A percentile compares a stretch with the other conserved stretches of the same genome.
Evolutionary conservation across 2,113 vertebrate species (phyloP).

Genomic region (Emydura subglobosa): DNA sequence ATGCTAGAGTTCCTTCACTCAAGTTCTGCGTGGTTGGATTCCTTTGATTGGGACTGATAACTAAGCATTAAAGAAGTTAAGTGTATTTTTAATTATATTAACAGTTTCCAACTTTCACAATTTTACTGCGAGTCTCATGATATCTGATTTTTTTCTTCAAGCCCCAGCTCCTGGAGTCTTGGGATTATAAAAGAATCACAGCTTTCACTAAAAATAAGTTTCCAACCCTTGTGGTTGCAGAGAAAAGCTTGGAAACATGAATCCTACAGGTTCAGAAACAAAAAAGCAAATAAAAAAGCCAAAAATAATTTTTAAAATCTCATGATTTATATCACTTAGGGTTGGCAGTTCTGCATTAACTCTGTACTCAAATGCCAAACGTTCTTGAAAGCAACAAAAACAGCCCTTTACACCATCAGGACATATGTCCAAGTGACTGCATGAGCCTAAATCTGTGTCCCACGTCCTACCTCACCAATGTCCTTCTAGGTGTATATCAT

Average conservation of each 20-base stretch:
- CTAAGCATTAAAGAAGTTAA: rapidly evolving
- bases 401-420: no score
- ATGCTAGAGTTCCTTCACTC: neutral
- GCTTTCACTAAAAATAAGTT: neutral
- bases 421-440: no score
- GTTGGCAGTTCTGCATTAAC: no score
- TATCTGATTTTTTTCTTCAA: neutral
- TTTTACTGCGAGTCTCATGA: neutral
- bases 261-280: neutral
- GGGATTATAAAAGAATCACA: neutral
- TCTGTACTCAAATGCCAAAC: no score
- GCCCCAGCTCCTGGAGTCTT: neutral
- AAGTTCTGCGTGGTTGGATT: neutral
- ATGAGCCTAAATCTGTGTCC: no score
- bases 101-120: neutral
- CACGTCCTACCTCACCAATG: no score
- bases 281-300: no score
- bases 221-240: neutral
- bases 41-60: rapidly evolving
- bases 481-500: no score
- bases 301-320: no score
- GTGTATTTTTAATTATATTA: rapidly evolving
- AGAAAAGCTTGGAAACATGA: neutral
- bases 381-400: no score
- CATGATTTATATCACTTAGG: no score